These are phyloP conservation scores for Pseudorasbora parva DNA, from an alignment of 2,113 vertebrate species.

Conservation along the genomic window DNA sequence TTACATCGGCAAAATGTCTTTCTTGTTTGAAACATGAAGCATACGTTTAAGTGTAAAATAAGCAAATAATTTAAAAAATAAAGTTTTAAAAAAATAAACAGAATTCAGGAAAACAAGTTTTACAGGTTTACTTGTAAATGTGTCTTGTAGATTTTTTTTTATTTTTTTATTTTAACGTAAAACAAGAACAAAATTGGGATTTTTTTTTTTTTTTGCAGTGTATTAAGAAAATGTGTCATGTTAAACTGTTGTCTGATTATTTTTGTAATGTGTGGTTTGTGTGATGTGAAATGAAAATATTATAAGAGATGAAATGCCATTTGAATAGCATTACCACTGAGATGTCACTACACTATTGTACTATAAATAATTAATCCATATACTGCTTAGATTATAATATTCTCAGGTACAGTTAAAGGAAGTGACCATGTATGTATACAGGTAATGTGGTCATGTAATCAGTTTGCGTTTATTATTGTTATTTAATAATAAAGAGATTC, in stretches of 20 bases:
- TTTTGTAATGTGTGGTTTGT: conserved; percentile 41
- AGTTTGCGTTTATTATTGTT: conserved; percentile 23
- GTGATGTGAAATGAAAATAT: conserved; percentile 25
- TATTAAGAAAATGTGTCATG: conserved; percentile 22
- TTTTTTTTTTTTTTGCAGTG: background rate
- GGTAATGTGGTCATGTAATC: conserved; percentile 15
- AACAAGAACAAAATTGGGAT: background rate
- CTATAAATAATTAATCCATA: conserved; percentile 27
- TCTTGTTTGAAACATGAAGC: background rate
- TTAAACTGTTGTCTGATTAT: conserved; percentile 24
- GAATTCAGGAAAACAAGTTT: background rate
- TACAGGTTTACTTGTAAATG: background rate
- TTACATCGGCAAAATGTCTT: background rate
- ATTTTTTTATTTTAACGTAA: background rate
- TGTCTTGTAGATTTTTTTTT: background rate
- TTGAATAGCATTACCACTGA: conserved; percentile 27
- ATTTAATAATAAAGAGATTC: conserved; percentile 50
- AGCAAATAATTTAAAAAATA: background rate
- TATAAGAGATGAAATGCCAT: background rate
- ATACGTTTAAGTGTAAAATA: background rate
- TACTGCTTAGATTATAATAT: conserved; percentile 44
- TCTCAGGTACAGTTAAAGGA: conserved; percentile 54
- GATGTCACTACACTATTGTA: conserved; percentile 26
- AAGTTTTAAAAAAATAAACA: background rate
- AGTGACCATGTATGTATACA: conserved; percentile 46